Percentiles rank a stretch among this genome's conserved stretches.
Evolutionary conservation across 1,140 invertebrate genomes (phyloP).

Genomic region (Drosophila yakuba): DNA sequence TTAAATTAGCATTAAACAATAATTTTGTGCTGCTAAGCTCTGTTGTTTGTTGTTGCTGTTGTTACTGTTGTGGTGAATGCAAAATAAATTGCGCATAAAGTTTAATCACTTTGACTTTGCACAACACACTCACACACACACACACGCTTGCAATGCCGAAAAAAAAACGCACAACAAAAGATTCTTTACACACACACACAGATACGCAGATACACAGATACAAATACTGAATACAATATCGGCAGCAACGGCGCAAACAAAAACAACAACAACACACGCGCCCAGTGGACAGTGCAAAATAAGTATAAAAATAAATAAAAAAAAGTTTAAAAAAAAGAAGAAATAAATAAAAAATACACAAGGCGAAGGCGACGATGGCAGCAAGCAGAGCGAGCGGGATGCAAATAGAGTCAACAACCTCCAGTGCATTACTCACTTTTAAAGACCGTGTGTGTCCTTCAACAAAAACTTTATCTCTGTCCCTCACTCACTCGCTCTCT

Average conservation of each 20-base stretch:
- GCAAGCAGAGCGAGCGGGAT: conserved; percentile 18
- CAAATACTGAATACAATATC: conserved; percentile 19
- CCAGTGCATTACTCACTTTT: conserved; percentile 83
- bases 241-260: conserved; percentile 12
- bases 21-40: conserved; percentile 19
- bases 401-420: conserved; percentile 75
- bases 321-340: conserved; percentile 12
- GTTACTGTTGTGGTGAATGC: conserved; percentile 62
- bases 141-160: conserved; percentile 53
- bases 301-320: conserved; percentile 33
- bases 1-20: conserved; percentile 69
- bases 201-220: conserved; percentile 2
- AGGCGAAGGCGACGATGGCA: conserved; percentile 34
- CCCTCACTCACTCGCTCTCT: conserved; percentile 32
- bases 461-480: conserved; percentile 79
- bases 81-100: conserved; percentile 84
- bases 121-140: conserved; percentile 52
- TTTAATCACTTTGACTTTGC: conserved; percentile 84
- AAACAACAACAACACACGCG: conserved; percentile 33
- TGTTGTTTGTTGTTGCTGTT: conserved; percentile 18
- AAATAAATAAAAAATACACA: conserved; percentile 17
- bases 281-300: conserved; percentile 70
- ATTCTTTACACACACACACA: conserved; percentile 55
- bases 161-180: conserved; percentile 78
- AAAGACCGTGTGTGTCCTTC: conserved; percentile 84